Base-by-base conservation (phyloP, 2,888 invertebrate species). In the Oegoconia quadripuncta region DNA sequence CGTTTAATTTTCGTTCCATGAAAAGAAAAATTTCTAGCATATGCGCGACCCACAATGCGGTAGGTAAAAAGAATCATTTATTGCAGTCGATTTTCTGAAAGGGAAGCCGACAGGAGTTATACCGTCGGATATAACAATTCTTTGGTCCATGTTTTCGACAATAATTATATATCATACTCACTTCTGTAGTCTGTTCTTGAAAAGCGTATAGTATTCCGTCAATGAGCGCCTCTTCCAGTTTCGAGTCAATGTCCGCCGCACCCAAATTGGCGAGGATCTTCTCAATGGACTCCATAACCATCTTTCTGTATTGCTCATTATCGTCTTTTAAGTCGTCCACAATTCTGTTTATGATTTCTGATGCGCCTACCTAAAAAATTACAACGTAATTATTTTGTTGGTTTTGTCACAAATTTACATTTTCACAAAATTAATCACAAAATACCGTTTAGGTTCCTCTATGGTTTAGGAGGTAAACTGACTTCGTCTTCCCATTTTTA, bases 241-340 rank as follows among this genome's bases (percentile, higher is more conserved):
- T 91, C 0, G 98, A 97, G 80, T 99, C 99, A 34, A 99, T 98
- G 68, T 99, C 99, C 0, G 98, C 97, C 0, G 99, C 98, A 12
- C 99, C 99, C 44, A 99, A 89, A 79, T 97, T 98, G 3, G 96
- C 97, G 91, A 99, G 96, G 41, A 98, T 98, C 83, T 99, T 99
- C 74, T 99, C 99, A 41, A 99, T 99, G 0, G 98, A 99, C 79
- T 99, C 99, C 98, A 99, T 99, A 2, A 99, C 99, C 99, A 99
- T 99, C 88, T 99, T 99, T 44, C 99, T 91, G 79, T 99, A 99
- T 71, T 98, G 98, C 77, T 99, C 99, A 73, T 99, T 98, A 80
- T 99, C 99, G 73, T 99, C 99, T 82, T 99, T 99, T 40, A 99
- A 87, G 82, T 99, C 99, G 64, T 99, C 99, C 0, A 99, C 99